Base-by-base conservation (phyloP, 2,797 vertebrate species). In the Brotula barbata region DNA sequence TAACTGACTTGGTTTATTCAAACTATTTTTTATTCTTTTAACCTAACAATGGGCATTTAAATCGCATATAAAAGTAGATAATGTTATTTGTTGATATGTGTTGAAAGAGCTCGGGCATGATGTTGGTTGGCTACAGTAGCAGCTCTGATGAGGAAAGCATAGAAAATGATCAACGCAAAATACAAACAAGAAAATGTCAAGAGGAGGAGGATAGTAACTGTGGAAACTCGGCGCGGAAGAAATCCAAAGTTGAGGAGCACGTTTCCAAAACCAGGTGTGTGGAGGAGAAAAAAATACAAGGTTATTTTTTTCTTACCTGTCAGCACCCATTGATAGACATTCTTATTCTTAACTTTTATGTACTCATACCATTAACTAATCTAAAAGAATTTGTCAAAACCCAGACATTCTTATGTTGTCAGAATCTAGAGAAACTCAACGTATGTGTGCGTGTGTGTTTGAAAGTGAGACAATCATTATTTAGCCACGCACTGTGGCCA, bases 121-220 rank as follows among this genome's bases (percentile, higher is more conserved):
- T 93, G 92, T 71, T 93, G 36, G 91, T 92, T 1, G 76, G 73
- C 46, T 93, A 93, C 78, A 92, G 91, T 78, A 91, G 91, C 82
- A 92, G 90, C 57, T 91, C 91, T 2, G 92, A 92, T 45, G 91
- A 91, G 6, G 89, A 92, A 5, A 20, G 71, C 13, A 85, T 85
- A 39, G 33, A 53, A 9, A 46, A 31, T 8, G 13, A 47, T 56
- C 13, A 20, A 34, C 36, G 47, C 20, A 68, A 53, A 55, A 52
- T 63, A 46, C 20, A 49, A 21, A 36, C 41, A 11, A 57, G 14
- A 23, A 59, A 64, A 20, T 16, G 23, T 6, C 17, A 33, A 5
- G 68, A 73, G 15, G 67, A 78, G 20, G 49, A 64, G 0, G 69
- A 49, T 3, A 48, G 11, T 14, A 22, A n/a, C 1, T 25, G 39